Base-by-base conservation (phyloP, 2,888 invertebrate genomes). In the Clitarchus hookeri region DNA sequence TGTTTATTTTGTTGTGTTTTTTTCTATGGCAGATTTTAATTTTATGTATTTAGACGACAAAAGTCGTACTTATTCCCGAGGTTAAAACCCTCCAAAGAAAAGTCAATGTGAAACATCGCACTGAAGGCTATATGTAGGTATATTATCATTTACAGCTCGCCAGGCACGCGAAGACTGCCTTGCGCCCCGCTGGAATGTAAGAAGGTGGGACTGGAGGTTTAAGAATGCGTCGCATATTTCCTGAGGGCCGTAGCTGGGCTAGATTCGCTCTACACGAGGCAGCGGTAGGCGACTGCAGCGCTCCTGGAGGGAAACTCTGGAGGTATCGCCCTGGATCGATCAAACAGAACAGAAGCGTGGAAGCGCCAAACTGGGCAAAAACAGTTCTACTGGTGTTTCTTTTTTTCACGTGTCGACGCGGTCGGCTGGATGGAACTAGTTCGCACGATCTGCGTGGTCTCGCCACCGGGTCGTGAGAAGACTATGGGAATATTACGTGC, bases 321-420 rank as follows among this genome's bases (percentile, higher is more conserved):
- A 65, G 65, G 23, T 65, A 65, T 65, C 65, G 65, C 65, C 82
- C 4, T 16, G 36, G 44, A 82, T 82, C 82, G 82, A 82, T 82
- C 44, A 82, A 82, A 82, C 82, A 82, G 82, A 82, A 44, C 44
- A 82, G 82, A 82, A 82, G 44, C 82, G 82, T 27, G 82, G 44
- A 44, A 82, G 82, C 82, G 82, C 82, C 82, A 82, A 82, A 82
- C 82, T 65, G 65, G 65, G 65, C 65, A 65, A 65, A 65, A 65
- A 65, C 65, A 65, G 65, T 65, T 65, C 65, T 65, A n/a, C 65
- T 65, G 65, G 65, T n/a, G 65, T 65, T 65, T n/a, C 65, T 65
- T 65, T n/a, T 65, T 65, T 65, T 65, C 65, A 65, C 65, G 65
- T 65, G 65, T 65, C 65, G 65, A 65, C 65, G 65, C 65, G 65